These are phyloP conservation scores for Lepus timidus DNA, from an alignment of 2,113 vertebrate species.

Conservation along the genomic window DNA sequence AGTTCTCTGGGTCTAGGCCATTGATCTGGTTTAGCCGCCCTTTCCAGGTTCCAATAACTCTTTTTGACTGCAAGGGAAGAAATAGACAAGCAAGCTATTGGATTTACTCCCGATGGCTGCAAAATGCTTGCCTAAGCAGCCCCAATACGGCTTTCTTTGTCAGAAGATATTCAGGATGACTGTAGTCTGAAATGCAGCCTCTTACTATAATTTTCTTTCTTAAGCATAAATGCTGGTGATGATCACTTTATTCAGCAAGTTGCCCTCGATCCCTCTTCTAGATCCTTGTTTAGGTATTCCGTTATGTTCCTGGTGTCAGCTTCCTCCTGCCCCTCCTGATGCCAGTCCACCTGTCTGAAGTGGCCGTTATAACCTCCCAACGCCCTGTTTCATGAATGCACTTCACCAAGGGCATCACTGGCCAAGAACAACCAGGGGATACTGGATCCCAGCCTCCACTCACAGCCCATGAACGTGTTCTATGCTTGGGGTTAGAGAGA, in stretches of 20 bases:
- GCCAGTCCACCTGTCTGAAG: background rate
- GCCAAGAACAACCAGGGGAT: conserved; percentile 28
- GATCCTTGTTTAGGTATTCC: background rate
- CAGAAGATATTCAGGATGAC: conserved; percentile 6
- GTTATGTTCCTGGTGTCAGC: background rate
- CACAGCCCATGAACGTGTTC: conserved; percentile 1
- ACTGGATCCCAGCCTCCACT: conserved; percentile 18
- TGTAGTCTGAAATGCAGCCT: background rate
- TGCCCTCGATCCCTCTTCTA: background rate
- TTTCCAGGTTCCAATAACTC: background rate
- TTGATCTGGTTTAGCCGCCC: background rate
- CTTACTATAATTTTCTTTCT: conserved; percentile 56
- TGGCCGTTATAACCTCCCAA: background rate
- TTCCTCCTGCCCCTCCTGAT: background rate
- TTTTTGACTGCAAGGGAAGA: background rate
- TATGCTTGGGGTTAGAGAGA: conserved; percentile 35
- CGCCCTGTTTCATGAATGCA: background rate
- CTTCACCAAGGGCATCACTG: conserved; percentile 25
- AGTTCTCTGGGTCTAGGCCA: background rate
- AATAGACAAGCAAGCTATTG: background rate
- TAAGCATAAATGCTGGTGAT: conserved; percentile 11
- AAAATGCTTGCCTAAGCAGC: background rate
- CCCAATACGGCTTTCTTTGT: background rate
- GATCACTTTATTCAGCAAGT: conserved; percentile 39
- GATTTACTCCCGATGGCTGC: background rate